Base-by-base conservation (phyloP, 2,888 invertebrate genomes). In the Ophion costatus region DNA sequence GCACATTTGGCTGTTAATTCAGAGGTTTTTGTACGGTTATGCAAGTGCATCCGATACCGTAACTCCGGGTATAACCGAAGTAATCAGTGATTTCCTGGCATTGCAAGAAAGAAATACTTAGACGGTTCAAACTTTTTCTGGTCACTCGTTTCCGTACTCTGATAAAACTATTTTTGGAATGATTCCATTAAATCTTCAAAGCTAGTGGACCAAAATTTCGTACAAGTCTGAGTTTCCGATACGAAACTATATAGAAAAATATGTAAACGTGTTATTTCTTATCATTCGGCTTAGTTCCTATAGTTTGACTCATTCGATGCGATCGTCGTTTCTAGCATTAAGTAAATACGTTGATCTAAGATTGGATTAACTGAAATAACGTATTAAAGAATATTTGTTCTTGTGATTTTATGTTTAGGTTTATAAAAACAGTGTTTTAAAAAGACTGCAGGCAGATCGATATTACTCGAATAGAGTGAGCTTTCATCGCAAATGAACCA, bases 1-100 rank as follows among this genome's bases (percentile, higher is more conserved):
- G n/a, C 73, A 80, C 66, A 51, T 80, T 71, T 73, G 73, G 71
- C 29, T 80, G 20, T 29, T 73, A 7, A 10, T 80, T 33, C 80
- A 80, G 57, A 64, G 51, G n/a, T 42, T 51, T 24, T 9, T 80
- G 3, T 73, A 33, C 20, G 45, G 66, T n/a, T 80, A 66, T 22
- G 24, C 17, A 10, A 66, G 63, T n/a, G 57, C 22, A 24, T 69
- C 67, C 17, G 80, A 71, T 57, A 71, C 14, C n/a, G 20, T 69
- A 38, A 70, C 51, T 70, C 38, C 61, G 4, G 38, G 22, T 24
- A 66, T 80, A 63, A 61, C 42, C 22, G 73, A 51, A 56, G 51
- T 14, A 10, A 24, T 75, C 7, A 51, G 29, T 51, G 64, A 75
- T 29, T 20, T 75, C 6, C 29, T 64, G 64, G 64, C 38, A 64